Evolutionary conservation across 2,888 invertebrate genomes (phyloP).

Genomic region (Baronia brevicornis): DNA sequence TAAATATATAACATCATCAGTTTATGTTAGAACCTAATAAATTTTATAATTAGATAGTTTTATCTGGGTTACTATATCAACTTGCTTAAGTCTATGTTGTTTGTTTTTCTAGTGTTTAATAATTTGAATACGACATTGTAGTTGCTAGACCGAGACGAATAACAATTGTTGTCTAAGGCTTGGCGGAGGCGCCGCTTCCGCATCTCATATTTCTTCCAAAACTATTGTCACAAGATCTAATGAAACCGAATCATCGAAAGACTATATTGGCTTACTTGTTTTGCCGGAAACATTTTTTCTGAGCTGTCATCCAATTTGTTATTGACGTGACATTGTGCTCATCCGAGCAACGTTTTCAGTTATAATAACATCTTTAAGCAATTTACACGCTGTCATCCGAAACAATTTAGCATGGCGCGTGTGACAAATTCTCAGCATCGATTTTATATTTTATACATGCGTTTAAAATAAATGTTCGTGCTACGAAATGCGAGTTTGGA

Average conservation of each 20-base stretch:
- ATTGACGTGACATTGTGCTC: constrained; percentile 31
- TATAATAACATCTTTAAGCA: constrained; percentile 41
- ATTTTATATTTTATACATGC: constrained; percentile 51
- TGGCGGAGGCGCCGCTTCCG: constrained; percentile 47
- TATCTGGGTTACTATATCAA: too few species aligned
- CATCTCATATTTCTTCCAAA: constrained; percentile 50
- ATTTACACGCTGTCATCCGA: constrained; percentile 55
- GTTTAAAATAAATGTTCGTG: constrained; percentile 31
- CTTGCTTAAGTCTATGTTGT: constrained; percentile 13
- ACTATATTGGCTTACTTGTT: background rate
- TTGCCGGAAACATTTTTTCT: constrained; percentile 16
- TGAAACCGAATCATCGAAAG: constrained; percentile 5
- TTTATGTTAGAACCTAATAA: too few species aligned
- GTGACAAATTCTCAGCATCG: constrained; percentile 54
- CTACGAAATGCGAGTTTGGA: constrained; percentile 40
- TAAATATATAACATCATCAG: too few species aligned
- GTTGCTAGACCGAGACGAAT: constrained; percentile 45
- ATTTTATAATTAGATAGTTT: too few species aligned
- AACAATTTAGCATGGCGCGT: constrained; percentile 52
- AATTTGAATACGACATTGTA: constrained; percentile 34
- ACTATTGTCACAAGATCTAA: constrained; percentile 30
- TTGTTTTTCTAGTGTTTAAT: constrained; percentile 47
- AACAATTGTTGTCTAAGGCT: constrained; percentile 41
- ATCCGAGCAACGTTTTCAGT: constrained; percentile 32
- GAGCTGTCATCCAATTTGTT: constrained; percentile 24